phyloP scores from a whole-genome alignment of 2,888 invertebrate genomes.

The Phragmatobia fuliginosa region DNA sequence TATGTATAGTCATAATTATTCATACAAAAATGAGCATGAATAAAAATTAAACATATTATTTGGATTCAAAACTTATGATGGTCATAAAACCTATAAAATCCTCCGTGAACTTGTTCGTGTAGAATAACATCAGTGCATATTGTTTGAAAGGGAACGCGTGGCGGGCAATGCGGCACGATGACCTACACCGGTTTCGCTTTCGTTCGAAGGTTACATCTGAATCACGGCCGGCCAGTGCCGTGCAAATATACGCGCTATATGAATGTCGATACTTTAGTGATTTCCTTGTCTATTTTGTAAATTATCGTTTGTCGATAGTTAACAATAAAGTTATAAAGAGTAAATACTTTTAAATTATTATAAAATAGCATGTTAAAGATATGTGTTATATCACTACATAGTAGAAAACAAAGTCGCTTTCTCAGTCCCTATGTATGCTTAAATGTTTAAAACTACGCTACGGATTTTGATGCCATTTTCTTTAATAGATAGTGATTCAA shows the following conservation, averaged over 20 bases:
- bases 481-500: no score
- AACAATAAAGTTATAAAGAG: no score
- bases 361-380: no score
- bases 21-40: neutral
- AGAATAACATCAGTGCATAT: slow-evolving; percentile 36
- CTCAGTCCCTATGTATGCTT: no score
- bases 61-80: neutral
- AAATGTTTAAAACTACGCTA: no score
- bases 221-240: slow-evolving; percentile 61
- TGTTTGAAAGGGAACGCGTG: slow-evolving; percentile 64
- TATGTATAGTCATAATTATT: neutral
- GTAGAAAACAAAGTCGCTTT: no score
- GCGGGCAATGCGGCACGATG: slow-evolving; percentile 64
- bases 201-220: slow-evolving; percentile 80
- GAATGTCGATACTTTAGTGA: slow-evolving; percentile 2
- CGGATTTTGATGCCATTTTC: no score
- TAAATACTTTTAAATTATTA: no score
- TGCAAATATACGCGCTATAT: slow-evolving; percentile 11
- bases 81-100: slow-evolving; percentile 1
- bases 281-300: no score
- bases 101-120: slow-evolving; percentile 8
- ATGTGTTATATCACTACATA: no score
- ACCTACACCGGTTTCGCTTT: slow-evolving; percentile 84
- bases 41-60: neutral
- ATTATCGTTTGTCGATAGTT: no score